Evolutionary conservation across 1,140 invertebrate genomes (phyloP).

Genomic region (Mizuhopecten yessoensis): DNA sequence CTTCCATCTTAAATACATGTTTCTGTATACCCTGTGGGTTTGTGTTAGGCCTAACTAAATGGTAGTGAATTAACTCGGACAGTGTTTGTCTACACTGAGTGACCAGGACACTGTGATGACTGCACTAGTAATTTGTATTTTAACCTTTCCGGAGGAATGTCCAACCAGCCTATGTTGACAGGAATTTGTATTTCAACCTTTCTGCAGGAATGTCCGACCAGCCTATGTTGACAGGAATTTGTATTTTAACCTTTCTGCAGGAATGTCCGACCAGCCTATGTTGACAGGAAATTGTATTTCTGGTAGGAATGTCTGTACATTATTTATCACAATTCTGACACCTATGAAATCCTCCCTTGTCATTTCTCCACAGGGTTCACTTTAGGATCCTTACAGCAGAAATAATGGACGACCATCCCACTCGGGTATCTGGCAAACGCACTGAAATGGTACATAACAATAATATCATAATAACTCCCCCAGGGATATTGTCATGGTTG

Average conservation of each 20-base stretch:
- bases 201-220: neutral
- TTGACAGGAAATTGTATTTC: neutral
- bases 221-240: neutral
- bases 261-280: neutral
- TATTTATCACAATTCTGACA: neutral
- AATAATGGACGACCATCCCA: constrained; percentile 96
- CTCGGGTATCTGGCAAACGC: constrained; percentile 96
- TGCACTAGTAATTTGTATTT: neutral
- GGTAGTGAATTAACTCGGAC: too few relatives aligned
- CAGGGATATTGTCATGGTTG: too few relatives aligned
- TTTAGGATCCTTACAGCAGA: constrained; percentile 86
- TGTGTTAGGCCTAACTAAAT: too few relatives aligned
- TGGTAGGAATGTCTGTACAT: neutral
- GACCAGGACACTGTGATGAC: too few relatives aligned
- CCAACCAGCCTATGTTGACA: neutral
- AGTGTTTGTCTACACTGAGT: too few relatives aligned
- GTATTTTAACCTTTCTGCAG: neutral
- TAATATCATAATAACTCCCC: too few relatives aligned
- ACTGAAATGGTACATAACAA: constrained; percentile 85
- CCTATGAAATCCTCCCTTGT: neutral
- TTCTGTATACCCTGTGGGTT: too few relatives aligned
- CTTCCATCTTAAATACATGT: too few relatives aligned
- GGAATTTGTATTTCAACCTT: neutral
- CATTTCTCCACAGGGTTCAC: constrained; percentile 69
- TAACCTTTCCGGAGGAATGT: neutral